Conservation (phyloP, 2,797 vertebrate species). For the Protonibea diacanthus region DNA sequence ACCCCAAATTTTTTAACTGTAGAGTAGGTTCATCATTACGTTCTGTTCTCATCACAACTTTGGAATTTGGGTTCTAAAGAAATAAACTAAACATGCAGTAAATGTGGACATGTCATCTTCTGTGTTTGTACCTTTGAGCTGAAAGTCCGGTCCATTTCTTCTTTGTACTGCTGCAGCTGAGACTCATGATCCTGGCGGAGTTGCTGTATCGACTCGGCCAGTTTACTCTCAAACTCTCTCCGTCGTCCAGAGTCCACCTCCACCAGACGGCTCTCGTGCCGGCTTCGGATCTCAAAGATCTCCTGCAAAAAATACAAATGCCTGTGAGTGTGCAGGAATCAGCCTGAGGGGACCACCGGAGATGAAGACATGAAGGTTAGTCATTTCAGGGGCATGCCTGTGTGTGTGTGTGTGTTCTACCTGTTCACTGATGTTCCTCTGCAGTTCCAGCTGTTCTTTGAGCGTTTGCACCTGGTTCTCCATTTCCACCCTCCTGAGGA, state of each 20-base stretch:
- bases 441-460: slow-evolving; percentile 87
- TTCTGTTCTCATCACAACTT: no score
- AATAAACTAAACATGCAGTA: not conserved
- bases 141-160: slow-evolving; percentile 85
- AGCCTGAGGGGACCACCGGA: not conserved
- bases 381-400: not conserved
- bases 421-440: slow-evolving; percentile 85
- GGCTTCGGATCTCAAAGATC: slow-evolving; percentile 81
- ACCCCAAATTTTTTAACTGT: no score
- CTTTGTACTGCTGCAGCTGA: slow-evolving; percentile 88
- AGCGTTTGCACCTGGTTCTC: slow-evolving; percentile 88
- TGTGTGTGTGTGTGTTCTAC: slow-evolving; percentile 63
- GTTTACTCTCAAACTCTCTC: slow-evolving; percentile 86
- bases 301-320: slow-evolving; percentile 75
- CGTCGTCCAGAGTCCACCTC: slow-evolving; percentile 83
- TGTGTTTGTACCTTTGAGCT: slow-evolving; percentile 80
- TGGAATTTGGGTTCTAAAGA: no score
- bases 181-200: slow-evolving; percentile 85
- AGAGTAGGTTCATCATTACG: no score
- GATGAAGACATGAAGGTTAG: fast-evolving
- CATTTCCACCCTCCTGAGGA: slow-evolving; percentile 84
- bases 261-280: slow-evolving; percentile 83
- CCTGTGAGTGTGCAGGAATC: not conserved
- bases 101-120: not conserved
- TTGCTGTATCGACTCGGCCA: slow-evolving; percentile 82